Percentiles rank a stretch among this genome's conserved stretches.
phyloP scores from a whole-genome alignment of 2,113 vertebrate species.

The Thunnus maccoyii region DNA sequence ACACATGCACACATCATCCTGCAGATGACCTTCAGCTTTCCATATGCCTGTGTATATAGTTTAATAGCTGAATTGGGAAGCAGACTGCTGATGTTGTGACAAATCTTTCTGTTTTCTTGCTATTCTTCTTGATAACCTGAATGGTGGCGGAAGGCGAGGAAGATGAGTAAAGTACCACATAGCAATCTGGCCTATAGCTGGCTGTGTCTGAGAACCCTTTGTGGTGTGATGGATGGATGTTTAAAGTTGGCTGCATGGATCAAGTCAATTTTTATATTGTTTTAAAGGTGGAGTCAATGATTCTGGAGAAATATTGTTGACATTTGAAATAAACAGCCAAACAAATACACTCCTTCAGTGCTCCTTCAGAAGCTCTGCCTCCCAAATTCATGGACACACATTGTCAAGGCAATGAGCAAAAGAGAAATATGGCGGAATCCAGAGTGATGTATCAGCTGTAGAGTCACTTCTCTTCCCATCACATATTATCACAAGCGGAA shows the following conservation, averaged over 20 bases:
- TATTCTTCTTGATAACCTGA: constrained; percentile 48
- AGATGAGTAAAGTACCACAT: constrained; percentile 2
- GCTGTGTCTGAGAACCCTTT: not conserved
- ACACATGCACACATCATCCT: constrained; percentile 24
- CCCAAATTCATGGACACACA: too few relatives aligned
- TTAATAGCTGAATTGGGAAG: constrained; percentile 41
- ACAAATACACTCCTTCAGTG: too few relatives aligned
- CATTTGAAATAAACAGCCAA: too few relatives aligned
- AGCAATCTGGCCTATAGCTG: constrained; percentile 17
- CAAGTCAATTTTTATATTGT: not conserved
- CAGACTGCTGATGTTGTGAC: constrained; percentile 28
- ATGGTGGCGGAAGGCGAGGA: not conserved
- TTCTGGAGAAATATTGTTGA: too few relatives aligned
- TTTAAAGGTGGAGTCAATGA: too few relatives aligned
- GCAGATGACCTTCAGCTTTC: constrained; percentile 61
- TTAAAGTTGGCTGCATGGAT: not conserved
- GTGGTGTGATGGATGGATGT: not conserved
- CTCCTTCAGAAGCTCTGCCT: too few relatives aligned
- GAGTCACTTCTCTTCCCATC: too few relatives aligned
- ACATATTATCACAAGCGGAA: too few relatives aligned
- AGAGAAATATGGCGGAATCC: too few relatives aligned
- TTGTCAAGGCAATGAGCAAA: too few relatives aligned
- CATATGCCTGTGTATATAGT: constrained; percentile 60
- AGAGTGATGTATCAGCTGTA: too few relatives aligned
- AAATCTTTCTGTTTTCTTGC: constrained; percentile 57